Conservation (phyloP, 2,888 invertebrate genomes). For the Tipula unca region DNA sequence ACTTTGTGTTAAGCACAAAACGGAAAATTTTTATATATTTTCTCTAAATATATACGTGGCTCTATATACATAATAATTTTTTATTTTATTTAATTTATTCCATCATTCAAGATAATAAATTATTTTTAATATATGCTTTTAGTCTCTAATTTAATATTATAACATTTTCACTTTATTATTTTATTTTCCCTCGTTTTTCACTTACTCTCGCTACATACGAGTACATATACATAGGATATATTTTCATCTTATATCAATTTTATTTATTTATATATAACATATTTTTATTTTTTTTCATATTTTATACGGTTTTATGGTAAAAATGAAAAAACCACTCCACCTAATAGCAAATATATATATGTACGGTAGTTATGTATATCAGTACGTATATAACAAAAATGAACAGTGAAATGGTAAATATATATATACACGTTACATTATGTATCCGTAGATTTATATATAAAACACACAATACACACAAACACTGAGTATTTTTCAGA, state of each 20-base stretch:
- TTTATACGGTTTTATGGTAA: background rate
- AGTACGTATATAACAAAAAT: background rate
- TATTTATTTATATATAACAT: background rate
- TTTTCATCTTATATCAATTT: background rate
- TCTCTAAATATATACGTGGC: no score
- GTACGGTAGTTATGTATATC: background rate
- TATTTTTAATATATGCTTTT: conserved; percentile 19
- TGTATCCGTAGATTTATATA: background rate
- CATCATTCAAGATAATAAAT: conserved; percentile 16
- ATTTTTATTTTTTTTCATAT: background rate
- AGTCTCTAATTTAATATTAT: conserved; percentile 17
- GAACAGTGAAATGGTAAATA: background rate
- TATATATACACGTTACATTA: background rate
- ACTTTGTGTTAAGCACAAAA: no score
- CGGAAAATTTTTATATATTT: no score
- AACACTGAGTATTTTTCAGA: background rate
- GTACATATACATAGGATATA: background rate
- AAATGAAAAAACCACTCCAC: background rate
- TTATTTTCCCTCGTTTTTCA: background rate
- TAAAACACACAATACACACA: background rate
- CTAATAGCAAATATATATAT: background rate
- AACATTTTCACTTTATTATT: conserved; percentile 18
- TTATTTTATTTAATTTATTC: conserved; percentile 1
- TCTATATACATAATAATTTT: no score
- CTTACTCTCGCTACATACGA: background rate